phyloP scores from a whole-genome alignment of 1,140 invertebrate species.

The Penaeus vannamei region DNA sequence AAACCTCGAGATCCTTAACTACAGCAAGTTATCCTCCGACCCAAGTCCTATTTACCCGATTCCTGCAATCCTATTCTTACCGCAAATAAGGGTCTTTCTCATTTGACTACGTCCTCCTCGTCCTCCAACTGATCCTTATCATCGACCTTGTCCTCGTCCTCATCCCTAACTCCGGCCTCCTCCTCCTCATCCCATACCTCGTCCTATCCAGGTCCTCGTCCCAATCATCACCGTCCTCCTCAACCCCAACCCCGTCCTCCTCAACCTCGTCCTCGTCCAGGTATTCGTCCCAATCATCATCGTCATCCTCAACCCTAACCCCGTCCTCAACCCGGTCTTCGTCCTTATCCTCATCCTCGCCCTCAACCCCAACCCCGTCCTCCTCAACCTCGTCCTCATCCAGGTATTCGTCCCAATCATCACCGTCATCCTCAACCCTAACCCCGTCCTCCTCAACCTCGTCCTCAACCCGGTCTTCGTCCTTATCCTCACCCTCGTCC shows the following conservation, averaged over 20 bases:
- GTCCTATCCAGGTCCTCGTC: not conserved
- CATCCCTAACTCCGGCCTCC: not conserved
- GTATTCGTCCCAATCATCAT: too few relatives aligned
- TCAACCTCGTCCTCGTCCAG: not conserved
- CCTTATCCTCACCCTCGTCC: not conserved
- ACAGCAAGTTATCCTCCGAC: constrained; percentile 25
- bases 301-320: not conserved
- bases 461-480: too few relatives aligned
- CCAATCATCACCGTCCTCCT: too few relatives aligned
- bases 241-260: too few relatives aligned
- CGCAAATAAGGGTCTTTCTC: too few relatives aligned
- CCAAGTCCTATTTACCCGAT: not conserved
- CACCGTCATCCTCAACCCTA: not conserved
- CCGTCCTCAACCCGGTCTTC: not conserved
- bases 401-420: too few relatives aligned
- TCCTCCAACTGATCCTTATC: not conserved
- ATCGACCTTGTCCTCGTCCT: constrained; percentile 1
- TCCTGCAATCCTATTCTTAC: too few relatives aligned
- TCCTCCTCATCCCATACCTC: constrained; percentile 2
- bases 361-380: too few relatives aligned
- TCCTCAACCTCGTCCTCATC: not conserved
- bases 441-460: not conserved
- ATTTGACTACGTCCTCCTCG: too few relatives aligned
- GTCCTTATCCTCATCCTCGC: too few relatives aligned
- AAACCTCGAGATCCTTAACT: not conserved